These are phyloP conservation scores for Acanthisitta chloris DNA, from an alignment of 2,113 vertebrate species.

Conservation along the genomic window DNA sequence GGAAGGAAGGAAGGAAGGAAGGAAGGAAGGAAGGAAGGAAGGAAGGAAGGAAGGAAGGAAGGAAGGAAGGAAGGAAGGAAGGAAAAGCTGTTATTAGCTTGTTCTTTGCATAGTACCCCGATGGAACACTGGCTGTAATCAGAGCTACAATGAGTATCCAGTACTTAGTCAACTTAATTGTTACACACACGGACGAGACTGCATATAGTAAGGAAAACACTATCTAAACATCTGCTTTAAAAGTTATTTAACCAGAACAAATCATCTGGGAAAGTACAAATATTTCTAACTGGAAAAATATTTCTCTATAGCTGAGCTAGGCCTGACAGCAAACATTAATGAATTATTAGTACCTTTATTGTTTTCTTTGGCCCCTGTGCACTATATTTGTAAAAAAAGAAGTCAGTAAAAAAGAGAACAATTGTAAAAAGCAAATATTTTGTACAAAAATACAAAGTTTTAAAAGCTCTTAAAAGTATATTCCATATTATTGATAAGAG, in stretches of 20 bases:
- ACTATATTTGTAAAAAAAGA: constrained; percentile 75
- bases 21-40: neutral
- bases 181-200: constrained; percentile 3
- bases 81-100: neutral
- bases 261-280: constrained; percentile 60
- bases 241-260: constrained; percentile 57
- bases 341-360: constrained; percentile 74
- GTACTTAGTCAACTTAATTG: constrained; percentile 25
- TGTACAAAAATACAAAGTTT: constrained; percentile 87
- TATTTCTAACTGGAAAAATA: constrained; percentile 60
- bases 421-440: constrained; percentile 79
- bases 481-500: constrained; percentile 79
- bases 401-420: constrained; percentile 68
- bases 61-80: neutral
- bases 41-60: neutral
- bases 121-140: neutral
- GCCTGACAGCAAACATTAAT: constrained; percentile 66
- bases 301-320: constrained; percentile 60
- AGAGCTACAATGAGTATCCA: constrained; percentile 1
- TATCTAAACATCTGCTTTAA: constrained; percentile 44
- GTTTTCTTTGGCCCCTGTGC: constrained; percentile 77
- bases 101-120: neutral
- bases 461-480: constrained; percentile 84
- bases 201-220: constrained; percentile 6
- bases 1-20: neutral